Evolutionary conservation across 2,888 invertebrate species (phyloP), one percentile per base, ranked within the genome.

Genomic region (Drosophila rubida): DNA sequence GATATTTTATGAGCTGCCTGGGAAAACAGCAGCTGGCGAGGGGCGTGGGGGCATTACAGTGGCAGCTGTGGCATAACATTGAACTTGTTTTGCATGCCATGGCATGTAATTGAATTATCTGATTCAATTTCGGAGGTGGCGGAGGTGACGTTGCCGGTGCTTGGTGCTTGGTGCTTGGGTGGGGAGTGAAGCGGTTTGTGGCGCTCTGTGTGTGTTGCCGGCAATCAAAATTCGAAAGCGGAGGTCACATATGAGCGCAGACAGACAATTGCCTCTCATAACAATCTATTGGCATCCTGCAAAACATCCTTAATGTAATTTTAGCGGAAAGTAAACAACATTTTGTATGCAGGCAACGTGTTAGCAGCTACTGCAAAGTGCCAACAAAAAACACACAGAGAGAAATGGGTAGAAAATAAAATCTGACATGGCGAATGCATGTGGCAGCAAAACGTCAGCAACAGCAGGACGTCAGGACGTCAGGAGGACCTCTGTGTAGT

Each of bases 251-350:
- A 66, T 78, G 70, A 64, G 55, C 55, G 25, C 53, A 41, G 44
- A 55, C 41, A 55, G 46, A 67, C 50, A 69, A 57, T 45, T 75
- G 76, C 50, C 62, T 60, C 70, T 62, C 66, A 73, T 77, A 84
- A 87, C 85, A 87, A 87, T 87, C 80, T 82, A 84, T 82, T 84
- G 85, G 80, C 80, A 85, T 84, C 84, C 87, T 82, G 80, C 63
- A 87, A 85, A 87, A 82, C 87, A 85, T 82, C 87, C 87, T 84
- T 86, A 89, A 89, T 89, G 89, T 89, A 88, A 89, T 89, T 89
- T 89, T 73, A 80, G 86, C 88, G 86, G 82, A 80, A 78, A 75
- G 86, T 87, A 85, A 85, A 87, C 87, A 85, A 82, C 67, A 85
- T 85, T 85, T 74, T 69, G 87, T 82, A 87, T 87, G 87, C 84